Evolutionary conservation across 2,113 vertebrate species (phyloP), one percentile per base, ranked within the genome.

Genomic region (Coracopsis vasa): DNA sequence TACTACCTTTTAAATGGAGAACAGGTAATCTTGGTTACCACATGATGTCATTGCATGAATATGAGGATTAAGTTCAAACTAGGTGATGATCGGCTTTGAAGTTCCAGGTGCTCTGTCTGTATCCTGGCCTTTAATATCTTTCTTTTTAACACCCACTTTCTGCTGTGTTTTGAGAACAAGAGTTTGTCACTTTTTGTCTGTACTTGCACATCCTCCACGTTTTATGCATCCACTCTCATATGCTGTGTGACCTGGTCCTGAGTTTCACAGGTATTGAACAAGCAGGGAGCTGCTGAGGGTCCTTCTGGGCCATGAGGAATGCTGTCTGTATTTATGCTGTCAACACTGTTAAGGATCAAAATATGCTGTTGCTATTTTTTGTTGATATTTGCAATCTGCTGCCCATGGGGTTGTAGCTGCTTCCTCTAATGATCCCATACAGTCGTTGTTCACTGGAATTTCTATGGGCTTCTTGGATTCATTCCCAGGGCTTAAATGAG

Each of bases 91-190:
- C 1, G 0, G 44, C 80, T 88, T 92, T 93, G 80, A 88, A 88
- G 58, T 86, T 90, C 71, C 67, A 88, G 42, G 48, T 95, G 90
- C 66, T 95, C 50, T 39, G 27, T 74, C 65, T 94, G 47, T 92
- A 84, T 31, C 66, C 51, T 82, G 71, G 62, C 66, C 71, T 89
- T 90, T 72, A 77, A 56, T 85, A 79, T 72, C 47, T n/a, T 85
- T 85, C 16, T 13, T 21, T 90, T 85, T 61, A 31, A 44, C n/a
- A 77, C 69, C 21, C 7, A 6, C 41, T 72, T 72, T 73, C 47
- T 83, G 66, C 41, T 56, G 31, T 70, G 67, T 83, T 92, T 90
- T 77, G 67, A 62, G 94, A 94, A 90, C 16, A 88, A 6, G 79
- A 69, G 41, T 16, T 92, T 31, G 67, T 71, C 11, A 1, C 44